Percentiles rank a stretch among this genome's conserved stretches.
These are phyloP conservation scores for Strongylocentrotus purpuratus DNA, from an alignment of 35 echinoderm and acorn worm genomes.

Conservation along the genomic window DNA sequence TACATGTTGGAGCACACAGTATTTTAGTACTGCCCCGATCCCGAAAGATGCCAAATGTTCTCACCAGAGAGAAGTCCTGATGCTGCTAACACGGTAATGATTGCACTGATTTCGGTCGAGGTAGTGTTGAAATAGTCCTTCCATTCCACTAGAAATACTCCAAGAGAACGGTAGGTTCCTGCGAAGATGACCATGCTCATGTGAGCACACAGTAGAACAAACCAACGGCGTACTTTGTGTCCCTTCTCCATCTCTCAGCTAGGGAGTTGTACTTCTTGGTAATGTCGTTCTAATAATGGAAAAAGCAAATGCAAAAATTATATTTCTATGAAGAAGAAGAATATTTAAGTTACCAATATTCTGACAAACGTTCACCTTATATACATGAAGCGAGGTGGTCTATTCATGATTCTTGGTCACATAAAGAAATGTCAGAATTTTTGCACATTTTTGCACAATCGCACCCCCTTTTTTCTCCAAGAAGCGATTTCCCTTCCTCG, in stretches of 20 bases:
- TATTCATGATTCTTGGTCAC: too few relatives aligned
- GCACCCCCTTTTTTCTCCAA: too few relatives aligned
- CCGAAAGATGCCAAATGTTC: not conserved
- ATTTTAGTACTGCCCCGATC: not conserved
- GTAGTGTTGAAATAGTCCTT: not conserved
- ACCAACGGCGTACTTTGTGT: not conserved
- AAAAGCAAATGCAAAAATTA: not conserved
- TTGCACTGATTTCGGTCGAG: not conserved
- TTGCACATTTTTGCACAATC: too few relatives aligned
- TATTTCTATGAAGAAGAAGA: too few relatives aligned
- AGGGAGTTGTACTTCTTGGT: not conserved
- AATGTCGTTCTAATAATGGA: not conserved
- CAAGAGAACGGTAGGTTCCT: conserved; percentile 23
- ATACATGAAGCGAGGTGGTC: too few relatives aligned
- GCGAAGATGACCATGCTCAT: not conserved
- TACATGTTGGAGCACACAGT: too few relatives aligned
- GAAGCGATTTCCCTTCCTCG: too few relatives aligned
- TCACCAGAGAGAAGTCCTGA: conserved; percentile 20
- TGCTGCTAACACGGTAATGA: not conserved
- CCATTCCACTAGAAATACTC: conserved; percentile 21
- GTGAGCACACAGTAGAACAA: conserved; percentile 35
- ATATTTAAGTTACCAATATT: too few relatives aligned
- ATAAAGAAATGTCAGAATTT: too few relatives aligned
- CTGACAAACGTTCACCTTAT: too few relatives aligned
- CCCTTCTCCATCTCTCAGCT: not conserved